Percentiles rank a stretch among this genome's conserved stretches.
These are phyloP conservation scores for Coptodon rendalli DNA, from an alignment of 2,113 vertebrate genomes.

Conservation along the genomic window DNA sequence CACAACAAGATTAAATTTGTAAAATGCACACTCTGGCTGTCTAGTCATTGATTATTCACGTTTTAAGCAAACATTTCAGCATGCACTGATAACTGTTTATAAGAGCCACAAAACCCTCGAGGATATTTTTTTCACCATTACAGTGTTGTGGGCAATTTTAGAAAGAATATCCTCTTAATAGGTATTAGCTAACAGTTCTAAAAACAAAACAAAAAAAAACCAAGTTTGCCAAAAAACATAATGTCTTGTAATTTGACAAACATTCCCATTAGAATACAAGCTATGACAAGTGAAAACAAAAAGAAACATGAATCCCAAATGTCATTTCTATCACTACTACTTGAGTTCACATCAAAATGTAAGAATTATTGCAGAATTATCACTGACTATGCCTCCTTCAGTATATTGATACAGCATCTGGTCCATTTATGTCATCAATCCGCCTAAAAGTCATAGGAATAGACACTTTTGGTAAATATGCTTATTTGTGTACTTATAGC, in stretches of 20 bases:
- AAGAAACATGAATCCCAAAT: constrained; percentile 35
- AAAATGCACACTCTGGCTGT: not conserved
- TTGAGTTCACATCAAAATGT: constrained; percentile 48
- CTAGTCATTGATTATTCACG: not conserved
- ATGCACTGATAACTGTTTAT: constrained; percentile 19
- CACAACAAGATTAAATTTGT: constrained; percentile 15
- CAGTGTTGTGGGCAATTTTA: not conserved
- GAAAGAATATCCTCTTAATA: constrained; percentile 18
- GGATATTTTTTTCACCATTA: constrained; percentile 13
- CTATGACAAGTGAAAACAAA: constrained; percentile 30
- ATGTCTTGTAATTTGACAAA: constrained; percentile 39
- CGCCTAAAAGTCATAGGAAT: not conserved
- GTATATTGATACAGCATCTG: constrained; percentile 45
- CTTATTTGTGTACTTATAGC: not conserved
- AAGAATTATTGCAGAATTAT: constrained; percentile 67
- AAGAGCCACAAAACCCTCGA: constrained; percentile 16
- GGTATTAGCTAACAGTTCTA: constrained; percentile 1
- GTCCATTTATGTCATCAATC: constrained; percentile 23
- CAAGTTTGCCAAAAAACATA: not conserved
- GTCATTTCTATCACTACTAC: constrained; percentile 42
- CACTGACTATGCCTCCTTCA: constrained; percentile 32
- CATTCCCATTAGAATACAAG: constrained; percentile 45
- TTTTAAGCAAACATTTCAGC: constrained; percentile 24
- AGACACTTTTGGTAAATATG: not conserved
- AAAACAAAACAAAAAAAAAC: not conserved